Percentiles rank a stretch among this genome's conserved stretches.
phyloP scores from a whole-genome alignment of 1,140 invertebrate species.

The Meloidogyne chitwoodi region DNA sequence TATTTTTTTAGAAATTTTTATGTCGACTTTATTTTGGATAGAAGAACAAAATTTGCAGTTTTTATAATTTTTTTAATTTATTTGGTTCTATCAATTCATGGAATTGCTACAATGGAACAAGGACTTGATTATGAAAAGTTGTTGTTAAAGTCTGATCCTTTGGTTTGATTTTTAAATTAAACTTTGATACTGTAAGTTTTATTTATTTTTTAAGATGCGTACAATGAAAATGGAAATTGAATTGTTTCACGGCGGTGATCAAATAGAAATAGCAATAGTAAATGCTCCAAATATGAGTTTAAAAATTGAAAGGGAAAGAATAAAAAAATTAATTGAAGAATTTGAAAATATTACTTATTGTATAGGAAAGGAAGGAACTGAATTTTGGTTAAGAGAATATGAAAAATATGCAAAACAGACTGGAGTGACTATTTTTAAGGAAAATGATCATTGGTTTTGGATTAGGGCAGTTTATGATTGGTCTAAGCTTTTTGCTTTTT shows the following conservation, averaged over 20 bases:
- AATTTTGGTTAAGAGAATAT: constrained; percentile 57
- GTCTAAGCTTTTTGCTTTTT: constrained; percentile 58
- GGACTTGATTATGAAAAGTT: constrained; percentile 61
- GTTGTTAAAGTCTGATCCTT: constrained; percentile 60
- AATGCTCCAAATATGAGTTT: constrained; percentile 50
- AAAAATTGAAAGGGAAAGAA: constrained; percentile 36
- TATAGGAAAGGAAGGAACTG: constrained; percentile 52
- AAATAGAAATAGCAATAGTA: constrained; percentile 57
- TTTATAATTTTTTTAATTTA: constrained; percentile 60
- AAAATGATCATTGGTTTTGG: constrained; percentile 54
- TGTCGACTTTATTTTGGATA: constrained; percentile 52
- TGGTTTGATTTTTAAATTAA: constrained; percentile 25
- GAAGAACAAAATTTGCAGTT: constrained; percentile 52
- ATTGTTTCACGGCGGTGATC: constrained; percentile 55
- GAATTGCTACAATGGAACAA: constrained; percentile 59
- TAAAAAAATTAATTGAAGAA: constrained; percentile 49
- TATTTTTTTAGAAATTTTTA: constrained; percentile 51
- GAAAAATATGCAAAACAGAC: constrained; percentile 56
- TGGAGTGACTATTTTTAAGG: constrained; percentile 41
- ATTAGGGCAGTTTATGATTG: constrained; percentile 56
- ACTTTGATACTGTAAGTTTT: constrained; percentile 33
- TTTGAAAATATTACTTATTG: constrained; percentile 47
- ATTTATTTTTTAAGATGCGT: constrained; percentile 33
- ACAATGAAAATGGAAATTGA: constrained; percentile 48
- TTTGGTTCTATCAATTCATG: constrained; percentile 58